These are phyloP conservation scores for Philonicus albiceps DNA, from an alignment of 2,888 invertebrate species.

Conservation along the genomic window DNA sequence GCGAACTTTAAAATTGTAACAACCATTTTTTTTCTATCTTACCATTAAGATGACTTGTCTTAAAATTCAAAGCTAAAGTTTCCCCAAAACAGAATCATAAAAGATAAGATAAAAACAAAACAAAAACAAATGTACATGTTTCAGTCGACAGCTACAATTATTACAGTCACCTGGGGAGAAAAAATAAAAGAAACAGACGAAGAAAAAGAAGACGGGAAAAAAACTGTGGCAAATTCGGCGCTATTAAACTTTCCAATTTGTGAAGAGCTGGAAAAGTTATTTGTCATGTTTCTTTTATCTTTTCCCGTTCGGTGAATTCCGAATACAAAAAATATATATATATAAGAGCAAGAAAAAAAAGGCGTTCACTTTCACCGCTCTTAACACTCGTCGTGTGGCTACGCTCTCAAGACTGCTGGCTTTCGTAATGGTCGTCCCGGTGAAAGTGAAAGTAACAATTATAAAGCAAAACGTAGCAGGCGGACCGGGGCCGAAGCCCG, in stretches of 20 bases:
- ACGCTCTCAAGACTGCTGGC: background rate
- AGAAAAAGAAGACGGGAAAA: background rate
- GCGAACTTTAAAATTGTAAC: background rate
- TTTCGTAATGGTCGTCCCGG: conserved; percentile 2
- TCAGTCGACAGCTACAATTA: background rate
- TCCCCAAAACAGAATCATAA: background rate
- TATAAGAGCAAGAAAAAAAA: background rate
- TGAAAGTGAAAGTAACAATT: conserved; percentile 20
- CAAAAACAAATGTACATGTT: background rate
- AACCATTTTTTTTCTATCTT: background rate
- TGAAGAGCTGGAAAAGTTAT: conserved; percentile 6
- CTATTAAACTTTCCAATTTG: conserved; percentile 13
- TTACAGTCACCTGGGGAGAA: background rate
- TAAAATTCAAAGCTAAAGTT: background rate
- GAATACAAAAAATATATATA: background rate
- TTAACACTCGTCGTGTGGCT: background rate
- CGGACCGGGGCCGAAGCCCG: background rate
- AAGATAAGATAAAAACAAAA: background rate
- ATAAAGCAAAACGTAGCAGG: background rate
- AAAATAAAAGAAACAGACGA: background rate
- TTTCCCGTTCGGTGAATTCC: background rate
- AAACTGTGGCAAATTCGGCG: background rate
- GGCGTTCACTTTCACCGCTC: conserved; percentile 13
- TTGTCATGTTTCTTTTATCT: conserved; percentile 8
- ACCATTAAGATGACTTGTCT: background rate